Base-by-base conservation (phyloP, 2,888 invertebrate species). In the Synergus japonicus region DNA sequence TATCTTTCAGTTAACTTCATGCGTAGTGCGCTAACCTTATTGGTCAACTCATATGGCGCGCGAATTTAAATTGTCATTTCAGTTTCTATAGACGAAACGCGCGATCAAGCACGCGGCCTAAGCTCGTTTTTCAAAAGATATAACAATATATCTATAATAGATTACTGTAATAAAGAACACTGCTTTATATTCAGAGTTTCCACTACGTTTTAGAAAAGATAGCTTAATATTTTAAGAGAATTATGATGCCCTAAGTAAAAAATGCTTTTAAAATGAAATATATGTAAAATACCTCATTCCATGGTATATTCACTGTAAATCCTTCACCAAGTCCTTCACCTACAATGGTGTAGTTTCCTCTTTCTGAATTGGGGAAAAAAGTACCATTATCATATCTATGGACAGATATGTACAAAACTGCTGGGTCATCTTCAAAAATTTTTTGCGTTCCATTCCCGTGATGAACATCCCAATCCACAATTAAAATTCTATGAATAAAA, bases 401-500 rank as follows among this genome's bases (percentile, higher is more conserved):
- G 29, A 99, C 92, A 12, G 98, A 98, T 65, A 99, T 94, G 92
- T 98, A 98, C 80, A 98, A 93, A 60, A 99, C 97, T 92, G 96
- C 94, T 0, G 95, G 93, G 88, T 96, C 94, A 4, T 95, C 93
- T 80, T 97, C 96, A 77, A 98, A 97, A 82, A 97, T 95, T 69
- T 95, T 94, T 92, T 97, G 97, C 10, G 97, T 97, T 1, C 98
- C 98, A 91, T 99, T 98, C 1, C 98, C 98, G 90, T 99, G 98
- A 89, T 99, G 98, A 3, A 99, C 96, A 92, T 99, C 99, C 97
- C 98, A 99, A 93, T 99, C 99, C 0, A 99, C 91, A 77, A 99
- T 95, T 64, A 97, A 88, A 9, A 96, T 93, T 63, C 96, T 95
- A 84, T 79, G 91, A 83, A 43, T 78, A 29, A 76, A 79, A 49